Conservation (phyloP, 2,888 invertebrate species). For the Chamaedrilus cognettii region DNA sequence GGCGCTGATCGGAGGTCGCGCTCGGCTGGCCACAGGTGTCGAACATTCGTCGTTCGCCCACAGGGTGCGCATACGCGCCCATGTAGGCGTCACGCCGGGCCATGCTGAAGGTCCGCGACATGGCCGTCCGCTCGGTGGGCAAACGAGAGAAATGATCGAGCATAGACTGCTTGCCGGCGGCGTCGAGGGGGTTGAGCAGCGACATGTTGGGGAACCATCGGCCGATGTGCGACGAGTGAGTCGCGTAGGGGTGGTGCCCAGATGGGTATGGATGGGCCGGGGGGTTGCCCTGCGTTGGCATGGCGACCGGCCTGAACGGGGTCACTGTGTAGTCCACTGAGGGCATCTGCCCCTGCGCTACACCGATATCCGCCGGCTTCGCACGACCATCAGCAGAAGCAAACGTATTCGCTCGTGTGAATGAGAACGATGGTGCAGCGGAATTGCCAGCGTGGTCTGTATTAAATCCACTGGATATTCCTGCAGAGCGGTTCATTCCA, state of each 20-base stretch:
- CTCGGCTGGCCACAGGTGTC: background rate
- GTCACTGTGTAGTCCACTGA: slow-evolving; percentile 5
- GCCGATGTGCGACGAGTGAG: slow-evolving; percentile 1
- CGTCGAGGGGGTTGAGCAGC: slow-evolving; percentile 1
- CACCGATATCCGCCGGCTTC: background rate
- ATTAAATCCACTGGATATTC: background rate
- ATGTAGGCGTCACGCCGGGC: slow-evolving; percentile 14
- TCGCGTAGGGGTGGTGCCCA: background rate
- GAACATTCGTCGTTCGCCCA: background rate
- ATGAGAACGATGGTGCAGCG: slow-evolving; percentile 6
- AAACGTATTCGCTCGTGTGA: slow-evolving; percentile 15
- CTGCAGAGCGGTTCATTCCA: background rate
- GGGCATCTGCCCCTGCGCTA: background rate
- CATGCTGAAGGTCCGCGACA: slow-evolving; percentile 5
- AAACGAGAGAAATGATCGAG: slow-evolving; percentile 18
- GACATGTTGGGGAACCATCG: slow-evolving; percentile 16
- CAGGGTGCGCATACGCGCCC: background rate
- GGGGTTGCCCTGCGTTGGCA: slow-evolving; percentile 10
- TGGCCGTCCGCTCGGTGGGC: slow-evolving; percentile 7
- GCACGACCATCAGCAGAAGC: background rate
- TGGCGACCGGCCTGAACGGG: slow-evolving; percentile 15
- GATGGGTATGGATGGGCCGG: slow-evolving; percentile 3
- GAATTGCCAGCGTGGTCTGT: slow-evolving; percentile 5
- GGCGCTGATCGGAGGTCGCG: slow-evolving; percentile 8
- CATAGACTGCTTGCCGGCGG: slow-evolving; percentile 5